Base-by-base conservation (phyloP, 2,797 vertebrate genomes). In the Falco concolor region DNA sequence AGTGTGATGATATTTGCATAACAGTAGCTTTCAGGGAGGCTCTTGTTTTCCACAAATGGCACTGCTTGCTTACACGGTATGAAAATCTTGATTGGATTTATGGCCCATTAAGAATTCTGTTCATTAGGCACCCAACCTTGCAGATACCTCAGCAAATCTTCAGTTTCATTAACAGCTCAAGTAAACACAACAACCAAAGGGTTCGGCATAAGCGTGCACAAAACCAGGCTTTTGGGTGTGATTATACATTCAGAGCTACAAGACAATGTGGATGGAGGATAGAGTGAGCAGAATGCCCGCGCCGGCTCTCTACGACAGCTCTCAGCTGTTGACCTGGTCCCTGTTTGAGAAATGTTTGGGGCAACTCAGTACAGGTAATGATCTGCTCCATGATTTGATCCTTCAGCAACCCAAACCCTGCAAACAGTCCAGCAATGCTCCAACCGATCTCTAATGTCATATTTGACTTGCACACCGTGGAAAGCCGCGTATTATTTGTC, bases 31-130 rank as follows among this genome's bases (percentile, higher is more conserved):
- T 89, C 69, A 65, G 85, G 23, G 38, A 89, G 65, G 34, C 47
- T 90, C 83, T 79, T 95, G 44, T 77, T 93, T 93, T 82, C 54
- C 44, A 67, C 38, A 81, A 86, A 67, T 54, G 34, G 52, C 36
- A 5, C 74, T 70, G 67, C 40, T 84, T 84, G 64, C 49, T 94
- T 64, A 56, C 28, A 59, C 0, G 0, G 40, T 73, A 87, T 63
- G 63, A 90, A 94, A 93, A 70, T 47, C 70, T 74, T 84, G 67
- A 70, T 40, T 93, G 72, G 56, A 80, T 93, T 96, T 94, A 72
- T 80, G 77, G 60, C 23, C 36, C 32, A 36, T 67, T 82, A 90
- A 86, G 84, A 87, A 77, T 64, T 78, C 65, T 50, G 38, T 32
- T 76, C 56, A 15, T 79, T 50, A 91, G 53, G 54, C 53, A 49